Evolutionary conservation across 2,113 vertebrate genomes (phyloP), one percentile per base, ranked within the genome.

Genomic region (Dasypus novemcinctus): DNA sequence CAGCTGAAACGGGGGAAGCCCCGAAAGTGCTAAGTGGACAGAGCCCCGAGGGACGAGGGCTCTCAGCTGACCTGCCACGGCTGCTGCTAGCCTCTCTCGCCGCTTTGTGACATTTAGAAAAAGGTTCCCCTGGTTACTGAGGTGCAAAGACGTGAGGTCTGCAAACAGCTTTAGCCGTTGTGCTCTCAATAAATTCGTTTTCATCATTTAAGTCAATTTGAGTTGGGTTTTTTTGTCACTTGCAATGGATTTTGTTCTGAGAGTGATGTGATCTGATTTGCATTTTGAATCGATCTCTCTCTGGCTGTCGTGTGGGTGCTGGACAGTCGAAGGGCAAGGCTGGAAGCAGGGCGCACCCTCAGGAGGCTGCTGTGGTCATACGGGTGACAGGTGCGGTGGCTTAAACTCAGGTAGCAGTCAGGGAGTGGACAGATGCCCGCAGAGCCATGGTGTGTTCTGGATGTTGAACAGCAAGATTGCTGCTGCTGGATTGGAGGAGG

Each of bases 171-270:
- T 79, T n/a, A 87, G 61, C 90, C 46, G 29, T 72, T 92, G 76
- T 52, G 12, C 61, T 75, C 27, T 90, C 80, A 31, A 38, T 66
- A 86, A 81, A 91, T 94, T 87, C 68, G n/a, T 76, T 92, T 87
- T 80, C 74, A 82, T 93, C 90, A 33, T 82, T 43, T 33, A 82
- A 89, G 86, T 61, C 86, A 46, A 52, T 84, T 87, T 2, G 21
- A 81, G 71, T 84, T 92, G 89, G 59, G 54, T 72, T 95, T 94
- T 54, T 90, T 75, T 92, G 91, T 80, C 88, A 75, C n/a, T 82
- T 33, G 72, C 78, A 17, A 21, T 80, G 89, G 81, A 85, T 91
- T 87, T 85, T 83, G 38, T 93, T 90, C 76, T 87, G 90, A 76
- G 82, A 75, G n/a, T 6, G 5, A 46, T 33, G 25, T 14, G 66